Evolutionary conservation across 2,797 vertebrate genomes (phyloP).

Genomic region (Anguilla anguilla): DNA sequence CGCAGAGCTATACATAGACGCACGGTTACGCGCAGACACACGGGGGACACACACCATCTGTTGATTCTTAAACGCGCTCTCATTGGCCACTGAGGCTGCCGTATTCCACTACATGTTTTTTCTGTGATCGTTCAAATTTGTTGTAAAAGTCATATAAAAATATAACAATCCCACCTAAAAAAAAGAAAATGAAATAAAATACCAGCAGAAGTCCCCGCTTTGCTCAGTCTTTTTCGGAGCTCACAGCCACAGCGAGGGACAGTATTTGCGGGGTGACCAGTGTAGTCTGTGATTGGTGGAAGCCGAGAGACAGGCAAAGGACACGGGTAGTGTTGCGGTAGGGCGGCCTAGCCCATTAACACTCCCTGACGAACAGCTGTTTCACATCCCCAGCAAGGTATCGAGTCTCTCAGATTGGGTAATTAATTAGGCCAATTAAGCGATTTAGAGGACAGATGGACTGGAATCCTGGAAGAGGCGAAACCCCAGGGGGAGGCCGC

Average conservation of each 20-base stretch:
- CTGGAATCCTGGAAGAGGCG: slow-evolving; percentile 64
- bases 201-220: neutral
- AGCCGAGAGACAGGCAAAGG: slow-evolving; percentile 26
- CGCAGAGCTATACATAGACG: neutral
- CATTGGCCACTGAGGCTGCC: neutral
- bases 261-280: no score
- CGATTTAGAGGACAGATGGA: slow-evolving; percentile 74
- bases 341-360: slow-evolving; percentile 38
- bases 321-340: neutral
- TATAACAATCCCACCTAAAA: neutral
- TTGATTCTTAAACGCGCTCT: neutral
- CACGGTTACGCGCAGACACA: neutral
- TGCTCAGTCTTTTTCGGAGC: neutral
- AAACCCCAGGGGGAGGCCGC: slow-evolving; percentile 51
- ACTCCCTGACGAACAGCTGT: slow-evolving; percentile 61
- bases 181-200: neutral
- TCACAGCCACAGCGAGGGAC: no score
- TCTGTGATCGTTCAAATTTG: neutral
- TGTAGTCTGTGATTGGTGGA: neutral
- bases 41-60: neutral
- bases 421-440: slow-evolving; percentile 73
- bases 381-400: slow-evolving; percentile 56
- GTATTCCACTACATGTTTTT: neutral
- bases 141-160: neutral
- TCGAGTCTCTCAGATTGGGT: slow-evolving; percentile 62